These are phyloP conservation scores for Otolemur garnettii DNA, from an alignment of 2,113 vertebrate species.

Conservation along the genomic window DNA sequence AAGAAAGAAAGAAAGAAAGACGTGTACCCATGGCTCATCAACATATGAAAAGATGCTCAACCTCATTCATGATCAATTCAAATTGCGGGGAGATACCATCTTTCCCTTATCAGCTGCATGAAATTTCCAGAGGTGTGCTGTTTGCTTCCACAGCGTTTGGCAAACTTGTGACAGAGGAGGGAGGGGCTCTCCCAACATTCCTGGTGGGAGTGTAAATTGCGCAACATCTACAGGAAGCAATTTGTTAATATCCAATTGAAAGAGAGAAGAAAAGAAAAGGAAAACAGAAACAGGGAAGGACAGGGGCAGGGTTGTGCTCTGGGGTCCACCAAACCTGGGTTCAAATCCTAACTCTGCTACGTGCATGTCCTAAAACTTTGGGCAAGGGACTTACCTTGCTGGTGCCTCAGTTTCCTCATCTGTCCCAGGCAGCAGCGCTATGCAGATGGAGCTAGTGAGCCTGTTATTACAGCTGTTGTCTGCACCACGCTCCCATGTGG, in stretches of 20 bases:
- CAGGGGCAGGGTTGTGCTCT: not conserved
- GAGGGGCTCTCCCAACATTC: rapidly evolving
- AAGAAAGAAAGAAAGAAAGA: not conserved
- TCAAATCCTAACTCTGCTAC: not conserved
- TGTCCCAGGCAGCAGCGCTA: rapidly evolving
- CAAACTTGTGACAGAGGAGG: rapidly evolving
- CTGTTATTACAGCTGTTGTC: rapidly evolving
- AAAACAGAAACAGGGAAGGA: not conserved
- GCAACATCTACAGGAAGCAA: rapidly evolving
- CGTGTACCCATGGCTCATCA: too few species aligned
- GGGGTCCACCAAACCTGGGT: not conserved
- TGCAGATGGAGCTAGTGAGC: rapidly evolving
- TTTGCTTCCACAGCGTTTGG: not conserved
- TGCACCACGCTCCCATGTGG: rapidly evolving
- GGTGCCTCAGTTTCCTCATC: not conserved
- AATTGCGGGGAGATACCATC: not conserved
- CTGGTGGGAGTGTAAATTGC: rapidly evolving
- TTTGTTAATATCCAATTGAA: not conserved
- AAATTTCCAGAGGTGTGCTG: not conserved
- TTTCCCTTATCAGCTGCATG: not conserved
- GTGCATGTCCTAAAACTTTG: not conserved
- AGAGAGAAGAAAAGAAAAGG: not conserved
- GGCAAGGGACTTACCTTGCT: not conserved
- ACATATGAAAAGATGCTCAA: not conserved
- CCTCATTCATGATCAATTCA: not conserved